Evolutionary conservation across 2,888 invertebrate genomes (phyloP), one percentile per base, ranked within the genome.

Genomic region (Drosophila prostipennis): DNA sequence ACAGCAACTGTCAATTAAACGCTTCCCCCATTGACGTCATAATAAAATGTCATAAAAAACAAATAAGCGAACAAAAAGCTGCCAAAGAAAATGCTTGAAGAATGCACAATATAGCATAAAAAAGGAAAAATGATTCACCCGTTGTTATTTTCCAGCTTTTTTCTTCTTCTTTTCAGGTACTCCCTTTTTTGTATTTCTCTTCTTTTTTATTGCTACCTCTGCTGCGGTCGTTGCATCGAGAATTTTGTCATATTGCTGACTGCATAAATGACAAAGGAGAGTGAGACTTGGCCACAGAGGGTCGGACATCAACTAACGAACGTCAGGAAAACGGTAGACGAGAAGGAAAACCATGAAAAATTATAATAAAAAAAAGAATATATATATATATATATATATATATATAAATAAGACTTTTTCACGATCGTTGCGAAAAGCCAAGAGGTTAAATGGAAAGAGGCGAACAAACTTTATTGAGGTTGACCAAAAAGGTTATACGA

Each of bases 1-100:
- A 32, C 37, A 39, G 59, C 65, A 64, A 37, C 48, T 43, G 70
- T 55, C 67, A 68, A 67, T 64, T 64, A 64, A 64, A 51, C 19
- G 14, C 43, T 11, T 23, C 36, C 19, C 59, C 55, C 61, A 60
- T 64, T 64, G 65, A 64, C 65, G 46, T 68, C 68, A 68, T 54
- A 65, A 65, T 53, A 53, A 52, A 64, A 52, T 46, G 46, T 54
- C 53, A 48, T 29, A 32, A 65, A 52, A 52, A 36, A 43, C 14
- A 45, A 52, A 45, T 23, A 29, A 23, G 45, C 19, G 14, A 42
- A 10, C 14, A 34, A 16, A 13, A 55, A 46, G 13, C 8, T 55
- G 23, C 14, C 23, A 58, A 32, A n/a, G 13, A 32, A 42, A 19
- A 43, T 54, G 13, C 8, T 14, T 48, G 37, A 45, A 34, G 46